Evolutionary conservation across 2,113 vertebrate genomes (phyloP).

Genomic region (Pluvianellus socialis): DNA sequence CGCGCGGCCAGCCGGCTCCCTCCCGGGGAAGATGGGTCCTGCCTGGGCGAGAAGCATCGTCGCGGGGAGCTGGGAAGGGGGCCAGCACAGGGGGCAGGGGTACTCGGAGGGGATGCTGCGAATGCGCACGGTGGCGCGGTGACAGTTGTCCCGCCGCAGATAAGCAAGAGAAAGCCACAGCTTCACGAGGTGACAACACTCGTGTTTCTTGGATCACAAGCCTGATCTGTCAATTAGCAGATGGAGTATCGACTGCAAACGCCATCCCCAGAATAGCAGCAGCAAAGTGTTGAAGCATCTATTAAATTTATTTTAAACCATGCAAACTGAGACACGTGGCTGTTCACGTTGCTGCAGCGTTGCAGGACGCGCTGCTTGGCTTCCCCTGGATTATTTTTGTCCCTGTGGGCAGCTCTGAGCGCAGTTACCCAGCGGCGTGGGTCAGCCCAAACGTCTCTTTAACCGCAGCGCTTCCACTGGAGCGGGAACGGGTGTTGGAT

Average conservation of each 20-base stretch:
- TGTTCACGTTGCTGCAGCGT: neutral
- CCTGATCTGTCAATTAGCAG: neutral
- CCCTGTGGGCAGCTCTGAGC: neutral
- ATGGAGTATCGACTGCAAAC: neutral
- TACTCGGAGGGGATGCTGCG: neutral
- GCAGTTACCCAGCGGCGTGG: rapidly evolving
- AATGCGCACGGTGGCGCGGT: rapidly evolving
- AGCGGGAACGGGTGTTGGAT: neutral
- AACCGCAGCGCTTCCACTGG: neutral
- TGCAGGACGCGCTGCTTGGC: neutral
- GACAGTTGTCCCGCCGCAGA: neutral
- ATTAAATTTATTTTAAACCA: neutral
- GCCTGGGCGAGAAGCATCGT: rapidly evolving
- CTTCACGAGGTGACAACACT: neutral
- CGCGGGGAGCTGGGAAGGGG: rapidly evolving
- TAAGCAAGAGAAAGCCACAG: neutral
- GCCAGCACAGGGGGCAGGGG: neutral
- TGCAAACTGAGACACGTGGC: neutral
- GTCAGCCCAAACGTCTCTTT: neutral
- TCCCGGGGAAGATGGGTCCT: neutral
- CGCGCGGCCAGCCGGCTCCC: neutral
- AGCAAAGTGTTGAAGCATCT: neutral
- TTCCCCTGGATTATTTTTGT: neutral
- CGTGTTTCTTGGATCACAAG: neutral
- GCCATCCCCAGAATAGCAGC: neutral